These are phyloP conservation scores for pig (Sus scrofa) DNA, from an alignment of 2,113 vertebrate species.

Conservation along the genomic window T2T-Sscrofa CM000812.6:273280501-273281000, in stretches of 20 bases:
- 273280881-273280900: not conserved
- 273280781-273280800: not conserved
- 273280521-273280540: conserved; percentile 55
- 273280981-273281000: fast-evolving
- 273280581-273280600: conserved; percentile 75
- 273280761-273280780: not conserved
- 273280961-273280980: not conserved
- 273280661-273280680: not conserved
- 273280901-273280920: fast-evolving
- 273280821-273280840: not conserved
- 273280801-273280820: not conserved
- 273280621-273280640: not conserved
- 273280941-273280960: not conserved
- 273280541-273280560: conserved; percentile 44
- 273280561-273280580: conserved; percentile 23
- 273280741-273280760: not conserved
- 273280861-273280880: not conserved
- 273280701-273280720: conserved; percentile 57
- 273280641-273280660: not conserved
- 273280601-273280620: not conserved
- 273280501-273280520: conserved; percentile 3
- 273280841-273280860: not conserved
- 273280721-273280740: not conserved
- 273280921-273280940: not conserved
- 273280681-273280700: not conserved